A percentile compares a stretch with the other conserved stretches of the same genome.
phyloP scores from a whole-genome alignment of 2,113 vertebrate species.

The Microcebus griseorufus region DNA sequence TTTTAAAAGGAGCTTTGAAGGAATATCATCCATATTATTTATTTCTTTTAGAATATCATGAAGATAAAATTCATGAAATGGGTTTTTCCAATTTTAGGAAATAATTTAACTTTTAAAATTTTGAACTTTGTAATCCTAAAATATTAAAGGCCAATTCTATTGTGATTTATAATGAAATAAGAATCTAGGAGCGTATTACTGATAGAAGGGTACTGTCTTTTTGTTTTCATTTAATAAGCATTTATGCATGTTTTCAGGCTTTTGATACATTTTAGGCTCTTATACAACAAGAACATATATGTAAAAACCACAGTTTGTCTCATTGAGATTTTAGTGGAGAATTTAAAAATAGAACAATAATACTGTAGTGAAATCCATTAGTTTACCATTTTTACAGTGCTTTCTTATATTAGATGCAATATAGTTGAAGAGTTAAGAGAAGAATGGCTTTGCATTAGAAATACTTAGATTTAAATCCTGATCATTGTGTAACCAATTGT shows the following conservation, averaged over 20 bases:
- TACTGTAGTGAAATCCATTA: background rate
- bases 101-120: background rate
- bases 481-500: background rate
- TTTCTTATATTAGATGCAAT: background rate
- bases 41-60: background rate
- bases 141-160: background rate
- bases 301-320: background rate
- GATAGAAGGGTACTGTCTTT: background rate
- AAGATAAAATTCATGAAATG: background rate
- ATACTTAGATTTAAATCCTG: background rate
- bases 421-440: background rate
- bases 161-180: background rate
- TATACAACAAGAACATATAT: background rate
- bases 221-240: background rate
- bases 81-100: slow-evolving; percentile 38
- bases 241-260: background rate
- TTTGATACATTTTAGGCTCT: background rate
- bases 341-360: background rate
- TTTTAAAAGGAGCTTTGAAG: background rate
- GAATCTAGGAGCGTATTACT: background rate
- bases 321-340: slow-evolving; percentile 17
- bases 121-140: background rate
- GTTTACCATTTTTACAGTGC: background rate
- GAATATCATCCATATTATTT: slow-evolving; percentile 6
- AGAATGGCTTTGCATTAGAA: background rate